Evolutionary conservation across 2,113 vertebrate species (phyloP).

Genomic region (Sceloporus undulatus): DNA sequence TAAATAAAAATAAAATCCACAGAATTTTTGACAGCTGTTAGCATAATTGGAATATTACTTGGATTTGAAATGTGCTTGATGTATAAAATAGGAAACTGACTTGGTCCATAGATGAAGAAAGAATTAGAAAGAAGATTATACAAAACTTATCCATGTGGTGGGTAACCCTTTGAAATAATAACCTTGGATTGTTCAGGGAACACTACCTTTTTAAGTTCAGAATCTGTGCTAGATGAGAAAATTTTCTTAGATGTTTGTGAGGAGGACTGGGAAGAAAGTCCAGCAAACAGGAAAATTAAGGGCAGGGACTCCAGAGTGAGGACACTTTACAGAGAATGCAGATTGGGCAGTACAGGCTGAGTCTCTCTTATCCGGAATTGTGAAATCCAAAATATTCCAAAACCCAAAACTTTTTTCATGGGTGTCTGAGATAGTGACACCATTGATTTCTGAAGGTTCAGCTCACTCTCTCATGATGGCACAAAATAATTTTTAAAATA

Average conservation of each 20-base stretch:
- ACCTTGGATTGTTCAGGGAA: not conserved
- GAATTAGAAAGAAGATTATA: not conserved
- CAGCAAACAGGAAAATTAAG: not conserved
- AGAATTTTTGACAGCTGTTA: constrained; percentile 51
- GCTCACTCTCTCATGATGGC: no score
- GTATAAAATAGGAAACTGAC: not conserved
- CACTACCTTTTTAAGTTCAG: not conserved
- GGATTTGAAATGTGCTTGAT: constrained; percentile 23
- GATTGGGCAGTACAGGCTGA: not conserved
- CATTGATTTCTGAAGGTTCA: no score
- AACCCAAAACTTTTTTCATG: no score
- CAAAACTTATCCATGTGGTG: no score
- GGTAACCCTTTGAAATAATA: not conserved
- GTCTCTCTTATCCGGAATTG: no score
- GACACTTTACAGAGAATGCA: not conserved
- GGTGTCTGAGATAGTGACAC: no score
- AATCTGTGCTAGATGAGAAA: not conserved
- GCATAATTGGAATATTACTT: constrained; percentile 25
- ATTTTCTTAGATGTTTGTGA: not conserved
- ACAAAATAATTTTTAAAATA: no score
- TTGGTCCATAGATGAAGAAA: not conserved
- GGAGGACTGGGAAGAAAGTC: no score
- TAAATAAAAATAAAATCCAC: constrained; percentile 43
- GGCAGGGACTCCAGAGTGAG: not conserved
- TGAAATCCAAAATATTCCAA: no score